phyloP scores from a whole-genome alignment of 1,140 invertebrate genomes.

The Odontomachus brunneus region DNA sequence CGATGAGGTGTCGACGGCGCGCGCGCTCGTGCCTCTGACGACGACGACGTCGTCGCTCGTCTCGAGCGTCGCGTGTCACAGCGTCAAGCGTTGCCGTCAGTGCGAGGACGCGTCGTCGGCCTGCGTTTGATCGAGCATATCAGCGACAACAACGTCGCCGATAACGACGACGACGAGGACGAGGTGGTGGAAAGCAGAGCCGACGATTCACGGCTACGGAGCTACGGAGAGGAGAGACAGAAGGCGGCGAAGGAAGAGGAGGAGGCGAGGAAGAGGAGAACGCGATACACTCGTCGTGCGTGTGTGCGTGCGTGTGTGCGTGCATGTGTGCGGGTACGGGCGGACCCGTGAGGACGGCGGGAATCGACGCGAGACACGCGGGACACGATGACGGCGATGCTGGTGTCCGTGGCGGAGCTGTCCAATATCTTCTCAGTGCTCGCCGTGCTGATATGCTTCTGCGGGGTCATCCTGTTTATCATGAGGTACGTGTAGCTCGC shows the following conservation, averaged over 20 bases:
- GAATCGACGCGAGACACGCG: constrained; percentile 19
- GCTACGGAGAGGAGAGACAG: background rate
- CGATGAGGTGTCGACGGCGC: constrained; percentile 28
- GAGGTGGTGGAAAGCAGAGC: background rate
- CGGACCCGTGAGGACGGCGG: constrained; percentile 28
- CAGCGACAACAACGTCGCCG: too few species aligned
- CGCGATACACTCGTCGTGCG: constrained; percentile 8
- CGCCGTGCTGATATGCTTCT: constrained; percentile 88
- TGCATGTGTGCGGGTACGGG: constrained; percentile 50
- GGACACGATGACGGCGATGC: constrained; percentile 86
- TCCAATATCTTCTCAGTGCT: constrained; percentile 90
- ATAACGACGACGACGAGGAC: background rate
- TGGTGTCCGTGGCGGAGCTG: constrained; percentile 89
- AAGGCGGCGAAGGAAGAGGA: background rate
- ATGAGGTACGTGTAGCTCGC: constrained; percentile 84
- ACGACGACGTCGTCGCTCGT: background rate
- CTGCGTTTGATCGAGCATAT: too few species aligned
- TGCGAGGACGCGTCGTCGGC: too few species aligned
- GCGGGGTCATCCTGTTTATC: constrained; percentile 87
- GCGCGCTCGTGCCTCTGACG: background rate
- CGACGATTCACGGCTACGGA: constrained; percentile 11
- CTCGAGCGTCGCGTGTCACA: constrained; percentile 7
- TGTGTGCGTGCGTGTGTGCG: constrained; percentile 41
- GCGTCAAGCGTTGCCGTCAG: too few species aligned
- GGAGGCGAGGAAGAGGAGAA: background rate